Conservation (phyloP, 2,113 vertebrate species). For the Helogale parvula region DNA sequence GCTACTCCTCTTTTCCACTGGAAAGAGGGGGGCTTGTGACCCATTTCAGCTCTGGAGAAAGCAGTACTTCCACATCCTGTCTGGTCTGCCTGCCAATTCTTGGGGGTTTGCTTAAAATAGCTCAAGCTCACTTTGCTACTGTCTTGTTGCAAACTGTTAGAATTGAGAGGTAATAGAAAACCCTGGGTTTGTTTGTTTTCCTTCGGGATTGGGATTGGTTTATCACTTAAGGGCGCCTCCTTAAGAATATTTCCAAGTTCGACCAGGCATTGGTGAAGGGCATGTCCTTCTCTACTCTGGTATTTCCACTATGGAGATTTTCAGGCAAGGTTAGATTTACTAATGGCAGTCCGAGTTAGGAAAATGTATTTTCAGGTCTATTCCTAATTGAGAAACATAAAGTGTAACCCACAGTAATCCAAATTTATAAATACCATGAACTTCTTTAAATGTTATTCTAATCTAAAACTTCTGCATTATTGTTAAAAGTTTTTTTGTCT, state of each 20-base stretch:
- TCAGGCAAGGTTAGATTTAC: neutral
- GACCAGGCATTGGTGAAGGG: neutral
- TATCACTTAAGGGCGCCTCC: neutral
- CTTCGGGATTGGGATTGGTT: neutral
- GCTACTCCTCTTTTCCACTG: neutral
- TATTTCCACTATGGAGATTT: neutral
- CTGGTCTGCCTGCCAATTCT: neutral
- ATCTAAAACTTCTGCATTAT: neutral
- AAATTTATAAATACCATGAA: neutral
- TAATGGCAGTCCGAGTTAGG: neutral
- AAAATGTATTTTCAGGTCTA: neutral
- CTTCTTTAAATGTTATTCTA: neutral
- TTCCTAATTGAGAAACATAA: neutral
- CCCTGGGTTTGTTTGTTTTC: neutral
- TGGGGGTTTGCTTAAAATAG: neutral
- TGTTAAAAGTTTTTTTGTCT: neutral
- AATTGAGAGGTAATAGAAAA: neutral
- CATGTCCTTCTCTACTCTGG: neutral
- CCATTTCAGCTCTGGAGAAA: neutral
- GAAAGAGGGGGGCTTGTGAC: neutral
- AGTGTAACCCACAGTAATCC: neutral
- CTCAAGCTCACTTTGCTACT: neutral
- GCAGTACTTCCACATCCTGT: neutral
- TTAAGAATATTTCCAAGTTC: neutral
- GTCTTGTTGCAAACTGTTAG: neutral